Evolutionary conservation across 1,140 invertebrate genomes (phyloP).

Genomic region (Danaus plexippus): DNA sequence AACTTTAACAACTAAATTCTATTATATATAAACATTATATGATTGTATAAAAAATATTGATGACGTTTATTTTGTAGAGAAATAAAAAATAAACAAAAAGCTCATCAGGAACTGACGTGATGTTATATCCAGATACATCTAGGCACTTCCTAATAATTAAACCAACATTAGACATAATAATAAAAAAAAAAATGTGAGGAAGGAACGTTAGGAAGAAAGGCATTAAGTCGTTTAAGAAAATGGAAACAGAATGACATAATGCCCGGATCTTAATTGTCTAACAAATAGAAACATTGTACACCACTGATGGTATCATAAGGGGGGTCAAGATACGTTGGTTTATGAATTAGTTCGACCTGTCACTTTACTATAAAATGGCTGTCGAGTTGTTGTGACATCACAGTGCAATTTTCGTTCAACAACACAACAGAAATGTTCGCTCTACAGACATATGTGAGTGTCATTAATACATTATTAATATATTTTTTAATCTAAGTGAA

Average conservation of each 20-base stretch:
- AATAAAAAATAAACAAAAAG: no score
- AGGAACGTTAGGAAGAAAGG: conserved; percentile 1
- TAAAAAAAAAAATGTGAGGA: background rate
- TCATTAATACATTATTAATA: conserved; percentile 16
- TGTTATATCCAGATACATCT: no score
- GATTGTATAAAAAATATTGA: no score
- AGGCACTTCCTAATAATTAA: no score
- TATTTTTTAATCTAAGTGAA: conserved; percentile 12
- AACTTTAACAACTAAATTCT: no score
- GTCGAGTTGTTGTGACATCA: conserved; percentile 37
- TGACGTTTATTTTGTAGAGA: no score
- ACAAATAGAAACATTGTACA: conserved; percentile 1
- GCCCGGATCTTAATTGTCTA: no score
- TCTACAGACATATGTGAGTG: conserved; percentile 48
- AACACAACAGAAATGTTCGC: conserved; percentile 41
- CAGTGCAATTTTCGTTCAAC: conserved; percentile 22
- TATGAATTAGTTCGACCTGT: conserved; percentile 27
- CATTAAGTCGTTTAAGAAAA: conserved; percentile 4
- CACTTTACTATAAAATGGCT: conserved; percentile 46
- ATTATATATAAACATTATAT: no score
- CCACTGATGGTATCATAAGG: background rate
- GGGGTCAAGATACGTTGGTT: conserved; percentile 10
- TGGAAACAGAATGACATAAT: background rate
- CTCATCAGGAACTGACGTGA: no score
- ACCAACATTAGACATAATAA: no score